Base-by-base conservation (phyloP, 1,140 invertebrate species). In the Neodiprion virginianus region DNA sequence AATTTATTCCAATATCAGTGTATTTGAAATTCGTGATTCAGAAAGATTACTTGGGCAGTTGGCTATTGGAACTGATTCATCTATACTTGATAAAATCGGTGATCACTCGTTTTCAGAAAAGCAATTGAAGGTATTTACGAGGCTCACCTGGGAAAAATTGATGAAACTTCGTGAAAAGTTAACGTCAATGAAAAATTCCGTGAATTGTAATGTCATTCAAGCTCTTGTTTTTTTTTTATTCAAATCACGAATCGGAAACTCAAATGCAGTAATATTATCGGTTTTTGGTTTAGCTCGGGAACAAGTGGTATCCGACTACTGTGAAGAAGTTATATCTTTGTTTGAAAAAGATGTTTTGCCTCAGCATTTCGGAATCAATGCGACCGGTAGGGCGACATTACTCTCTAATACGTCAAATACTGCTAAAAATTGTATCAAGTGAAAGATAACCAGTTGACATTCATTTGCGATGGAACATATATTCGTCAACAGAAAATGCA, bases 301-400 rank as follows among this genome's bases (percentile, higher is more conserved):
- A 75, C 79, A 84, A 72, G 61, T 50, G 72, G 74, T 83, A 17
- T 82, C 81, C 0, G 68, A 79, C 9, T 83, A 73, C 72, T 78
- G 40, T 68, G 12, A 67, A 11, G 67, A 73, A 47, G 75, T 84
- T 11, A 47, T 82, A 9, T 71, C 78, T 67, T 77, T 66, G 14
- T 85, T 84, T 74, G 74, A 82, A 76, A 78, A 79, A 74, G 78
- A 83, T 74, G 68, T 85, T 1, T 68, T 82, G 48, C 78, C 80
- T 10, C 1, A 1, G 10, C 23, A 75, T 77, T 83, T 82, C 75
- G 79, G 80, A 67, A 71, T 78, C 14, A n/a, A 75, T 47, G 53
- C 74, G 14, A 17, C 74, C 40, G 40, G 66, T 23, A 65, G 74
- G 50, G 72, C 81, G 49, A 12, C 73, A 28, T 23, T 83, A 9